Conservation (phyloP, 2,797 vertebrate species). For the Phylloscopus collybita region DNA sequence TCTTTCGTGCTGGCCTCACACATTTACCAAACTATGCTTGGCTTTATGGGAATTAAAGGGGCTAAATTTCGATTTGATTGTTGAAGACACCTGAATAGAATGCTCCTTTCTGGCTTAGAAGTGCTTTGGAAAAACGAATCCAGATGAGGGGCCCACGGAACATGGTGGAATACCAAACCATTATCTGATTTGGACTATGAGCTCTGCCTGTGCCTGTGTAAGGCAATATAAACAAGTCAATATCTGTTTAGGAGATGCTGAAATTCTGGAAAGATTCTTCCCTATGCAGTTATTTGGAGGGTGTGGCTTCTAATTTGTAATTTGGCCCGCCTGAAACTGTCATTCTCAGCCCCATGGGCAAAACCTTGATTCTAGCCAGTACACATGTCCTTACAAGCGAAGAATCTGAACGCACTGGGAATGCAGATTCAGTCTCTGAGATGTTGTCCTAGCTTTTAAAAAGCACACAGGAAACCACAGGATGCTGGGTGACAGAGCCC, state of each 20-base stretch:
- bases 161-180: background rate
- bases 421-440: background rate
- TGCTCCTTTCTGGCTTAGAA: background rate
- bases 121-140: background rate
- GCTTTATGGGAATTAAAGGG: background rate
- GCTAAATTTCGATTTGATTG: background rate
- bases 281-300: background rate
- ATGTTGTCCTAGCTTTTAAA: background rate
- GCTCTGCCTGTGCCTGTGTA: background rate
- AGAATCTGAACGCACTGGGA: background rate
- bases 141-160: background rate
- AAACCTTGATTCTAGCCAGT: background rate
- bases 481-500: background rate
- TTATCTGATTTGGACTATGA: background rate
- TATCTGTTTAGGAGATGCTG: background rate
- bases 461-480: rapidly evolving
- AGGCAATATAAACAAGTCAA: background rate
- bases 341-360: background rate
- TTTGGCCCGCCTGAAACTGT: background rate
- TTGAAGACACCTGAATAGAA: background rate
- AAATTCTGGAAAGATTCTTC: background rate
- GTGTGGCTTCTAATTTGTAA: slow-evolving; percentile 32
- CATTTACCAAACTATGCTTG: background rate
- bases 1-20: background rate
- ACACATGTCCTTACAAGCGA: slow-evolving; percentile 10